Evolutionary conservation across 1,140 invertebrate species (phyloP).

Genomic region (Drosophila nikananu): DNA sequence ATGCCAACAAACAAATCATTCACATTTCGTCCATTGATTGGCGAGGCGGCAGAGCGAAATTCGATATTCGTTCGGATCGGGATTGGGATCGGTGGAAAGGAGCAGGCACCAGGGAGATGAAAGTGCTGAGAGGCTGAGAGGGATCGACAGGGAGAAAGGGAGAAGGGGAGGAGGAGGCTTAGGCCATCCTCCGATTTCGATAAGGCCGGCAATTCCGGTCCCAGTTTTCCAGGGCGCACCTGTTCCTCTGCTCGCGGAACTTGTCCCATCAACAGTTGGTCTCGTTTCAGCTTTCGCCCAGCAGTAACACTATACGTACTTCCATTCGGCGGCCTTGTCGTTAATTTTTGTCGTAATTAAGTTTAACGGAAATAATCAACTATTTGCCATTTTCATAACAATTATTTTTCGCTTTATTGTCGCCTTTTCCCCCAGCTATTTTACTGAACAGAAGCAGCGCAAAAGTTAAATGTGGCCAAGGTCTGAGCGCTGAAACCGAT

Average conservation of each 20-base stretch:
- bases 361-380: conserved; percentile 72
- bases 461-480: conserved; percentile 78
- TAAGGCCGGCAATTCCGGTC: conserved; percentile 17
- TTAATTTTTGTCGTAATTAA: conserved; percentile 47
- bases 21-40: conserved; percentile 75
- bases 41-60: conserved; percentile 70
- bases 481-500: conserved; percentile 73
- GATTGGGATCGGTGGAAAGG: conserved; percentile 9
- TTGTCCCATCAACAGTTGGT: conserved; percentile 44
- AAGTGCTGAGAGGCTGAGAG: conserved; percentile 16
- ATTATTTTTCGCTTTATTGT: conserved; percentile 28
- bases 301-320: conserved; percentile 19
- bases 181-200: conserved; percentile 35
- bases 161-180: conserved; percentile 10
- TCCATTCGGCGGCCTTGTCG: conserved; percentile 49
- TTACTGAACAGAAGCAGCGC: conserved; percentile 39
- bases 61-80: conserved; percentile 54
- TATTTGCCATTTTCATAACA: conserved; percentile 41
- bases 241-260: conserved; percentile 20
- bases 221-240: conserved; percentile 22
- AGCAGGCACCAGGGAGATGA: conserved; percentile 6
- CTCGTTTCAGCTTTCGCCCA: conserved; percentile 9
- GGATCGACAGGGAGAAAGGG: neutral
- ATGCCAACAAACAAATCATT: conserved; percentile 82
- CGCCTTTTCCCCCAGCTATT: conserved; percentile 11